A percentile compares a stretch with the other conserved stretches of the same genome.
Evolutionary conservation across 2,113 vertebrate species (phyloP).

Genomic region (Quiscalus mexicanus): DNA sequence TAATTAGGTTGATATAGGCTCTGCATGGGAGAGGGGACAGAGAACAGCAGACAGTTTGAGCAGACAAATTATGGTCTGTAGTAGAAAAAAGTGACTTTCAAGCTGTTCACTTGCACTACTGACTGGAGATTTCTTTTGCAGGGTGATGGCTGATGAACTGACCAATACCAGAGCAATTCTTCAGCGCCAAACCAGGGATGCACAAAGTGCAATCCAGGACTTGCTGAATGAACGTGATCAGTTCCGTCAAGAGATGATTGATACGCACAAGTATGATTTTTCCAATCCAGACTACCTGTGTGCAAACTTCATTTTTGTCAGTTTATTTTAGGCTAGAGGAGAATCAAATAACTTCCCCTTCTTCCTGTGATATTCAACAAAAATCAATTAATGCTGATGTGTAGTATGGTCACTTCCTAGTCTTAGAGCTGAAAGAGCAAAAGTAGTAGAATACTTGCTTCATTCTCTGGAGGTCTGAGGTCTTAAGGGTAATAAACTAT

Average conservation of each 20-base stretch:
- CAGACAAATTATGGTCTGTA: neutral
- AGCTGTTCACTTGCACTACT: neutral
- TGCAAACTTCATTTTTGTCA: neutral
- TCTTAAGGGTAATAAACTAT: neutral
- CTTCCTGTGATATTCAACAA: neutral
- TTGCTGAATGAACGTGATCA: conserved; percentile 89
- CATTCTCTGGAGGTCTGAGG: neutral
- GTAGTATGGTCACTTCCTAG: neutral
- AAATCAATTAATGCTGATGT: neutral
- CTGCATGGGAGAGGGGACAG: neutral
- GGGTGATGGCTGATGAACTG: conserved; percentile 97
- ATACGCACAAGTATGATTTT: conserved; percentile 85
- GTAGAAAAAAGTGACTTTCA: neutral
- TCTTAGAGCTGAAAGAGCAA: neutral
- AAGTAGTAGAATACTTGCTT: neutral
- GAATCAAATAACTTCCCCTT: neutral
- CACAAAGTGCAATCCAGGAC: conserved; percentile 92
- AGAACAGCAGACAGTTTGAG: neutral
- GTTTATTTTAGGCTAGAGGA: neutral
- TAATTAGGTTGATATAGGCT: neutral
- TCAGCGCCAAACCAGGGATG: conserved; percentile 89
- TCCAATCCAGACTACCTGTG: neutral
- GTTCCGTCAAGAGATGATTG: conserved; percentile 88
- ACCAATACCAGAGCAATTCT: conserved; percentile 85
- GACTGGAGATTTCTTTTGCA: conserved; percentile 59